These are phyloP conservation scores for Octopus bimaculoides DNA, from an alignment of 1,140 invertebrate species.

Conservation along the genomic window DNA sequence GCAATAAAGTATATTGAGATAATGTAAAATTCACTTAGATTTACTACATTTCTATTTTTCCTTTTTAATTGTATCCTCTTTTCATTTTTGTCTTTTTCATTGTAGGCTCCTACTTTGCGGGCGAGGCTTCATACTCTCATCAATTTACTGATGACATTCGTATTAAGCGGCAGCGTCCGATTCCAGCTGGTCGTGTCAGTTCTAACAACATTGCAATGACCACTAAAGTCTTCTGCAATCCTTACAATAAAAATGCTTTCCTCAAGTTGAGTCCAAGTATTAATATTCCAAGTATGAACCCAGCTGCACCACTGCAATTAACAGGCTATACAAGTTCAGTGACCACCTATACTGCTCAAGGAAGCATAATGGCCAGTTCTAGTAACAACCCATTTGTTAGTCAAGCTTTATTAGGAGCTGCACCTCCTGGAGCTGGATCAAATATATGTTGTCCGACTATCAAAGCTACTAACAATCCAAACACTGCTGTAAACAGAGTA, in stretches of 20 bases:
- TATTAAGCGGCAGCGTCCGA: neutral
- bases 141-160: constrained; percentile 33
- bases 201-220: neutral
- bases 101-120: constrained; percentile 48
- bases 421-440: neutral
- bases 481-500: constrained; percentile 8
- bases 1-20: too few species aligned
- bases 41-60: neutral
- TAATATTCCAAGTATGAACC: neutral
- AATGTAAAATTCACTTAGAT: neutral
- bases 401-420: neutral
- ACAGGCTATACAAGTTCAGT: constrained; percentile 8
- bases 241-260: neutral
- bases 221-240: constrained; percentile 6
- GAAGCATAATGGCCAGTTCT: constrained; percentile 4
- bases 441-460: neutral
- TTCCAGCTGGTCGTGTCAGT: neutral
- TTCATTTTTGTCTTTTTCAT: constrained; percentile 17
- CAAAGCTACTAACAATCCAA: neutral
- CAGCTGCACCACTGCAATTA: neutral
- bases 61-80: neutral
- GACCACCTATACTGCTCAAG: constrained; percentile 3
- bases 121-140: constrained; percentile 42
- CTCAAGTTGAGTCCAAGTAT: neutral
- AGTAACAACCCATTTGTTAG: neutral